Evolutionary conservation across 2,888 invertebrate genomes (phyloP).

Genomic region (Sarcophaga caerulescens): DNA sequence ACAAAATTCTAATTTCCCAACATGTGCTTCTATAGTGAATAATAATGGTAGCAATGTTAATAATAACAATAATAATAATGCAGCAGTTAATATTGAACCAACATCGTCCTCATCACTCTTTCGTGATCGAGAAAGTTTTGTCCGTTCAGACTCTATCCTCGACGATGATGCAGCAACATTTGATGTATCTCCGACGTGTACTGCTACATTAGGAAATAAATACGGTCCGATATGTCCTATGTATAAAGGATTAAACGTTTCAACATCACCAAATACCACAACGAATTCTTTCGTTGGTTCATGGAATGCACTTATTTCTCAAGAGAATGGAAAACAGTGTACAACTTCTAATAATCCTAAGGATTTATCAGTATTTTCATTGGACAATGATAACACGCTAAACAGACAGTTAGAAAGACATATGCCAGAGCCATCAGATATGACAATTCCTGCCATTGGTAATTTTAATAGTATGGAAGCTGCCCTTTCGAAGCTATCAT

Average conservation of each 20-base stretch:
- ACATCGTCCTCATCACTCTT: conserved; percentile 68
- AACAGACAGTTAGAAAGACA: conserved; percentile 57
- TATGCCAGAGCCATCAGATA: conserved; percentile 50
- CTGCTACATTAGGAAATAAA: conserved; percentile 82
- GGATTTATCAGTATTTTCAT: conserved; percentile 69
- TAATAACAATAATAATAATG: conserved; percentile 36
- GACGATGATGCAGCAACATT: conserved; percentile 85
- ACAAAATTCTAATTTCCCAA: conserved; percentile 37
- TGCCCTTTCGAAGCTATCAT: conserved; percentile 69
- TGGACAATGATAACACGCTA: conserved; percentile 56
- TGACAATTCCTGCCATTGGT: conserved; percentile 58
- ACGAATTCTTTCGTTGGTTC: conserved; percentile 69
- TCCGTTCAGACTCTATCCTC: conserved; percentile 83
- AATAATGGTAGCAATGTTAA: conserved; percentile 41
- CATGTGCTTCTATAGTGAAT: conserved; percentile 18
- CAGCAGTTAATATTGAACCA: conserved; percentile 55
- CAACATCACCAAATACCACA: conserved; percentile 57
- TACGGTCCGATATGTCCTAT: conserved; percentile 87
- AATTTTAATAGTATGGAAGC: conserved; percentile 71
- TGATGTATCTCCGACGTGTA: conserved; percentile 83
- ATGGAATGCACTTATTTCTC: conserved; percentile 72
- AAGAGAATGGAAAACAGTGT: conserved; percentile 61
- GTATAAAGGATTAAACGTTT: conserved; percentile 71
- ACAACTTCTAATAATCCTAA: conserved; percentile 48
- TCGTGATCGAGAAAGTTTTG: conserved; percentile 76